These are phyloP conservation scores for Apodemia hepburni DNA, from an alignment of 2,888 invertebrate species.

Conservation along the genomic window DNA sequence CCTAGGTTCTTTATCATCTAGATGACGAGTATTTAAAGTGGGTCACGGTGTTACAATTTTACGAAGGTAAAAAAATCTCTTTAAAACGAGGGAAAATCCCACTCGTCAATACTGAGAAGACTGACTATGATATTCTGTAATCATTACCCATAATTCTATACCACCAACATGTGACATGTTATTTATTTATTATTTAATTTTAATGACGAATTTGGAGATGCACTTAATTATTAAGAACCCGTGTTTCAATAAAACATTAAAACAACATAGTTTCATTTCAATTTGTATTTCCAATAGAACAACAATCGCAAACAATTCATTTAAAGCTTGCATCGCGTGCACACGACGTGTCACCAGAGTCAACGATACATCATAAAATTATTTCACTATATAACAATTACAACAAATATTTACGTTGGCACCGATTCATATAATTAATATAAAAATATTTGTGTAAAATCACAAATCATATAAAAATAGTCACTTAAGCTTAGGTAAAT, in stretches of 20 bases:
- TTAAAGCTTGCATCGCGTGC: constrained; percentile 59
- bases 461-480: constrained; percentile 76
- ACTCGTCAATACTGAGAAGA: constrained; percentile 16
- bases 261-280: constrained; percentile 48
- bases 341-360: constrained; percentile 58
- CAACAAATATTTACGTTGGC: constrained; percentile 78
- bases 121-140: constrained; percentile 22
- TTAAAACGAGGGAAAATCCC: background rate
- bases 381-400: constrained; percentile 78
- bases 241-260: constrained; percentile 41
- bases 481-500: constrained; percentile 69
- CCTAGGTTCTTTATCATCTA: too few relatives aligned
- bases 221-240: background rate
- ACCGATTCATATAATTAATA: constrained; percentile 70
- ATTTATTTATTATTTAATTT: constrained; percentile 13
- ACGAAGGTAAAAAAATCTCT: background rate
- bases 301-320: constrained; percentile 72
- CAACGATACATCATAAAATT: constrained; percentile 72
- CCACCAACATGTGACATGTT: constrained; percentile 25
- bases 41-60: background rate
- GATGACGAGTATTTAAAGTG: background rate
- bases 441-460: constrained; percentile 70
- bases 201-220: background rate
- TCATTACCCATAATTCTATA: constrained; percentile 23
- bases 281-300: constrained; percentile 75